Base-by-base conservation (phyloP, 1,140 invertebrate genomes). In the Saxidomus purpurata region DNA sequence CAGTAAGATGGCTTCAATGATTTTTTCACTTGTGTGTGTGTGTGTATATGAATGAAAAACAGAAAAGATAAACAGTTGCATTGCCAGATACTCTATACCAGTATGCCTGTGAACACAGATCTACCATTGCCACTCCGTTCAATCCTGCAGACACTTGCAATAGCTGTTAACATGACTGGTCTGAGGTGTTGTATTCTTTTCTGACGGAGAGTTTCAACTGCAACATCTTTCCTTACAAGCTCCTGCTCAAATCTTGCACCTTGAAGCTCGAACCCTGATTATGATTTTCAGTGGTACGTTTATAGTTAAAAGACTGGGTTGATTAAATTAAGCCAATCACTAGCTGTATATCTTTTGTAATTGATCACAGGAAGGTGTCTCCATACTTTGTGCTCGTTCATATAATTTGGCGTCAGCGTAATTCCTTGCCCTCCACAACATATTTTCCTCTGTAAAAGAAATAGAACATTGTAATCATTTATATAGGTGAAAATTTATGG, bases 331-430 rank as follows among this genome's bases (percentile, higher is more conserved):
- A 31, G n/a, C 3, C 6, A 55, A 34, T 76, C 83, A 85, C 83
- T 85, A 85, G 63, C 47, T 85, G 92, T 96, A 96, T 49, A 97
- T 94, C 87, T 97, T 97, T 94, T 98, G 97, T 90, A 99, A 96
- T 92, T 97, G 97, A 93, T 98, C 98, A 97, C 99, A 99, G 3
- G 98, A 98, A 9, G 98, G 98, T 90, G 97, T 98, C 91, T 97
- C 97, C 82, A 99, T 97, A 89, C 97, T 97, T 94, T 98, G 97
- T 25, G 98, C 98, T 95, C 97, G 97, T 80, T 97, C 95, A 94
- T 97, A 97, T 92, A 98, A 95, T 71, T 97, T 97, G 83, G 96
- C 96, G 96, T 98, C 98, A 59, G 97, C 97, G 93, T 98, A 98
- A 95, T 97, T 98, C 90, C 97, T 96, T 38, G 98, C 98, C 96